These are phyloP conservation scores for Amitus sp. DNA, from an alignment of 2,888 invertebrate species.

Conservation along the genomic window DNA sequence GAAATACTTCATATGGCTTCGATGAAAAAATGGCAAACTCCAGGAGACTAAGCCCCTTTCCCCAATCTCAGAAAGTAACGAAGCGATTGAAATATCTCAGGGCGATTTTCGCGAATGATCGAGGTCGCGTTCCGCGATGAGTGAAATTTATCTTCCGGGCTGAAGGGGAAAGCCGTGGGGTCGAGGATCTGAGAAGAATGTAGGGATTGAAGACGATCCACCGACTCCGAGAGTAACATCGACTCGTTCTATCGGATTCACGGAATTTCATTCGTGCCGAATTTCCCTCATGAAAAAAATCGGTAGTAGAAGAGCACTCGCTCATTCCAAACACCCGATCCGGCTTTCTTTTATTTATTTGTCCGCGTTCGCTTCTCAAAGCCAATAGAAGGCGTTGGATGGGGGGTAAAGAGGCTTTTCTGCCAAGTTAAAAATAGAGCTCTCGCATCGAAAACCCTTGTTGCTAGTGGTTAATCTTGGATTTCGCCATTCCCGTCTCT, in stretches of 20 bases:
- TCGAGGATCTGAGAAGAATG: conserved; percentile 14
- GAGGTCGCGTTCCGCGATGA: conserved; percentile 22
- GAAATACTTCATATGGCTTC: no score
- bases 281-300: conserved; percentile 18
- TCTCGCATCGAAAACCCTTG: background rate
- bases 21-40: no score
- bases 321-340: background rate
- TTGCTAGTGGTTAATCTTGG: background rate
- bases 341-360: background rate
- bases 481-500: background rate
- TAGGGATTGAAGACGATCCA: conserved; percentile 24
- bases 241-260: conserved; percentile 15
- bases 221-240: background rate
- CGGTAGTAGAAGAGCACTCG: background rate
- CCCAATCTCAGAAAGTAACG: conserved; percentile 23
- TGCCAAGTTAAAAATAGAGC: background rate
- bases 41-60: background rate
- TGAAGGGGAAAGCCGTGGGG: conserved; percentile 17
- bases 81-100: conserved; percentile 38
- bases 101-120: conserved; percentile 39
- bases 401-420: background rate
- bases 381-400: background rate
- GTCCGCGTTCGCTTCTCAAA: background rate
- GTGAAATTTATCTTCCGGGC: conserved; percentile 28
- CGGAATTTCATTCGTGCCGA: conserved; percentile 28